Evolutionary conservation across 2,797 vertebrate species (phyloP), one percentile per base, ranked within the genome.

Genomic region (Octomys mimax): DNA sequence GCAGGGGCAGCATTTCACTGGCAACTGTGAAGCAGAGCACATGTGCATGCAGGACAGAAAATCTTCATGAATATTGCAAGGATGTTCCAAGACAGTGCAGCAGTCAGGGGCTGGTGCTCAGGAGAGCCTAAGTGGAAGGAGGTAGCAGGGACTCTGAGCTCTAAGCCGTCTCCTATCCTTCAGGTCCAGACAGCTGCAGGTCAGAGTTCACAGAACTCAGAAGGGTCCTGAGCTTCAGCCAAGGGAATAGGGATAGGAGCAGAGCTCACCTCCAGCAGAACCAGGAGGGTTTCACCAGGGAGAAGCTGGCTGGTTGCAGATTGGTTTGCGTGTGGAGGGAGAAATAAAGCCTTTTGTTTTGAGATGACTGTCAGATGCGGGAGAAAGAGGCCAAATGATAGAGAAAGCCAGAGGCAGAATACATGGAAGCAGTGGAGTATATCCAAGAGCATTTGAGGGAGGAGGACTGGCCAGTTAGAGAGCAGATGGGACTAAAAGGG

Each of bases 401-500:
- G 36, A 92, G 26, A 54, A 89, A 84, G 7, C 4, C 24, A 68
- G 33, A 79, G 33, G 61, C 64, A 46, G 39, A 71, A 87, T 9
- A 54, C 0, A 49, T 52, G 49, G 57, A 61, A 62, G 62, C 3
- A 11, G 11, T 26, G 28, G 64, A 46, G 26, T 52, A 5, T 5
- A 22, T 28, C 26, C 73, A 12, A 39, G n/a, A 28, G 68, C 19
- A 22, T 24, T 61, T 5, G 21, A 61, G 59, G 2, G 21, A 61
- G 59, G 59, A 61, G 59, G 21, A 22, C 59, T 6, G 5, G 21
- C 5, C 21, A 2, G 4, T 61, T 18, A 73, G 36, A 9, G 8
- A 14, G 2, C 6, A 2, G 12, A 21, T 2, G 8, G 0, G 21
- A 79, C 62, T n/a, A 2, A 46, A 57, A 42, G 31, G 7, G 64